Evolutionary conservation across 2,113 vertebrate genomes (phyloP), one percentile per base, ranked within the genome.

Genomic region (Colossoma macropomum): DNA sequence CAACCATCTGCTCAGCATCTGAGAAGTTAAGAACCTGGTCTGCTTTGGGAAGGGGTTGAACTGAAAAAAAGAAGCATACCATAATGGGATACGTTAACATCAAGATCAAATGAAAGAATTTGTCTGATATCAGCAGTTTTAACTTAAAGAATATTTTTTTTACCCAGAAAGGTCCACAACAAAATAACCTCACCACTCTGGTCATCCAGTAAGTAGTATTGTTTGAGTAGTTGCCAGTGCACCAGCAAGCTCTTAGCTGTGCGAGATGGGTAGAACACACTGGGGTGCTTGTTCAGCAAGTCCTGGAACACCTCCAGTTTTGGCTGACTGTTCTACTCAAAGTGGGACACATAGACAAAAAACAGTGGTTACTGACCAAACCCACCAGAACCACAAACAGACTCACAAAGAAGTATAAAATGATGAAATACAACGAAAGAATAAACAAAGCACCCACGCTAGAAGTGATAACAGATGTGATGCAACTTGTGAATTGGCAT

Each of bases 1-100:
- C 97, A 1, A 98, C 95, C 94, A 97, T 95, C 91, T 98, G 97
- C 90, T 98, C 97, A 0, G 97, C 97, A 4, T 98, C 97, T 0
- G 97, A 98, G 86, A 98, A 98, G 90, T 98, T 98, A 48, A 98
- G 94, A 83, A 98, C 96, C 85, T 98, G 97, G 90, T 98, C 97
- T 23, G 97, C 97, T 92, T 98, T 98, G 60, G 97, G 97, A 77
- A 98, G 91, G 12, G 97, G 97, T 92, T 98, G 97, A 87, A 98
- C 97, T 98, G 93, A 94, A 89, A 56, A 82, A 89, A 6, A 91
- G 38, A 16, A 21, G 45, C 11, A 11, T 12, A 69, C 21, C 23
- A 32, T 19, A 50, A 25, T 62, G 34, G 19, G 30, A 50, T 79
- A 38, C 25, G 41, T 10, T 59, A 59, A 71, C 38, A 52, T 38